These are phyloP conservation scores for Carassius gibelio DNA, from an alignment of 2,113 vertebrate species.

Conservation along the genomic window DNA sequence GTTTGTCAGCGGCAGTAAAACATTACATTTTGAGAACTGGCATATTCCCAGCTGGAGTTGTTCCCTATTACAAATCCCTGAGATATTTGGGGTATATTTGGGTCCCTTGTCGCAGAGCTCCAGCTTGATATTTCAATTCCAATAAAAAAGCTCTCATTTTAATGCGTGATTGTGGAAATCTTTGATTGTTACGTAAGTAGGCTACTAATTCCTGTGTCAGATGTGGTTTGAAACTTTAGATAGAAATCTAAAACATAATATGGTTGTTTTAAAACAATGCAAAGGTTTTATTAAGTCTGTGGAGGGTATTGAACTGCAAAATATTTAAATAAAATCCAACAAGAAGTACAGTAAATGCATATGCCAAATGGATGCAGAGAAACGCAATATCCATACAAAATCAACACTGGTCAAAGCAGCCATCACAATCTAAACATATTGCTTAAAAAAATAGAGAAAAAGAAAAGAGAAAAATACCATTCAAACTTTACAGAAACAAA, in stretches of 20 bases:
- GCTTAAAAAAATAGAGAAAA: background rate
- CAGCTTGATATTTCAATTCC: conserved; percentile 18
- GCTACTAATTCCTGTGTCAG: conserved; percentile 36
- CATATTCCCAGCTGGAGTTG: conserved; percentile 43
- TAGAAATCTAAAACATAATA: conserved; percentile 18
- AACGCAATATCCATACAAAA: conserved; percentile 29
- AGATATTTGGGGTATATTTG: background rate
- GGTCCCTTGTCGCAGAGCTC: background rate
- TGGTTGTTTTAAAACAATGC: background rate
- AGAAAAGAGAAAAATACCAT: background rate
- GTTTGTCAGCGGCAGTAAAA: conserved; percentile 49
- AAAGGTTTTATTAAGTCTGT: background rate
- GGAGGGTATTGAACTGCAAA: background rate
- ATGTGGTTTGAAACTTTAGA: conserved; percentile 43
- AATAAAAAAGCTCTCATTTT: conserved; percentile 26
- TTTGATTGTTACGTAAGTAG: conserved; percentile 25
- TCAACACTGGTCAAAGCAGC: conserved; percentile 19
- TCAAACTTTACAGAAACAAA: background rate
- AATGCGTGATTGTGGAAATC: conserved; percentile 16
- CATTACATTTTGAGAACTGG: conserved; percentile 58
- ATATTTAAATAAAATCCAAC: background rate
- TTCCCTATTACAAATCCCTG: background rate
- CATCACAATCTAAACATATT: background rate
- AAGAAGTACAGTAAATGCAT: background rate
- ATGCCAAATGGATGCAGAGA: background rate